Base-by-base conservation (phyloP, 2,888 invertebrate genomes). In the Ommatoiulus sabulosus region DNA sequence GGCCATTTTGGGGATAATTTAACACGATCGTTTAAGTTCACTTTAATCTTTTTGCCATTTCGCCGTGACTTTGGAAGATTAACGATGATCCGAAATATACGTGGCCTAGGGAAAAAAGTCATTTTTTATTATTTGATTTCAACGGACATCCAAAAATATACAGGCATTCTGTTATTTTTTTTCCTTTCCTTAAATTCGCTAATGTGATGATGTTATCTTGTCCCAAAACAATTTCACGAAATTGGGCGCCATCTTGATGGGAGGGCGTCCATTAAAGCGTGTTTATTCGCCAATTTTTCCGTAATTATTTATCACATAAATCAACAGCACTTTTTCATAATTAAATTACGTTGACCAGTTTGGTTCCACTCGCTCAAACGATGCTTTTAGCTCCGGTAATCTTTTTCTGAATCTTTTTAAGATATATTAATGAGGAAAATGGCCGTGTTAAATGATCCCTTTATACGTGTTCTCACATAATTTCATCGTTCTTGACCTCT, bases 61-160 rank as follows among this genome's bases (percentile, higher is more conserved):
- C 20, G n/a, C 63, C 63, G 63, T 63, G 63, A 63, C 63, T 63
- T 63, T 63, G 63, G n/a, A 63, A 63, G 63, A 63, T 63, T 63
- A 63, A 63, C 20, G 63, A 63, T 63, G 63, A 15, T 63, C 6
- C n/a, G 20, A 20, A 63, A 63, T 63, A 63, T 20, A 63, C 63
- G 5, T 63, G n/a, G 63, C 63, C 63, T 17, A 5, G 20, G 20
- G 63, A 20, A 20, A n/a, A 20, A 63, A 20, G n/a, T 20, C 20
- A 20, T 63, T 63, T 63, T 63, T 63, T 20, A 20, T 6, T 63
- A 63, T 63, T 63, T 63, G n/a, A n/a, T 63, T 63, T 63, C 63
- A 20, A 20, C 20, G 20, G 63, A 63, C 63, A 63, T 63, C 12
- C 63, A 6, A n/a, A 63, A 63, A 63, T 63, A 63, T 20, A 6